These are phyloP conservation scores for Epizoanthus fatuus DNA, from an alignment of 92 coral and sea anemone genomes.

Conservation along the genomic window DNA sequence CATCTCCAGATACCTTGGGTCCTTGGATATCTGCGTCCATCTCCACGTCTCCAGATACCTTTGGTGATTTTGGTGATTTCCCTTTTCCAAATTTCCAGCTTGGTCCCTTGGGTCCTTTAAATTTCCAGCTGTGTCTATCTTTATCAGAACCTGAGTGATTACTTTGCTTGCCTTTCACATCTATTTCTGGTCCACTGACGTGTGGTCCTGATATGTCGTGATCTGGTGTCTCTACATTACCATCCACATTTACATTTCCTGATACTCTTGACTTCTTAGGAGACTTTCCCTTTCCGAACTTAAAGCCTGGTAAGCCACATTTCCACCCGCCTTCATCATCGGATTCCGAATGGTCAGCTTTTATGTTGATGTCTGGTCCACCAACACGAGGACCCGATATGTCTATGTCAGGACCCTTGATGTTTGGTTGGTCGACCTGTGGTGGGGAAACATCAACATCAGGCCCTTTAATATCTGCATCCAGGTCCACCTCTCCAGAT, in stretches of 20 bases:
- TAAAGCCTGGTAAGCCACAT: no score
- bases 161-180: not conserved
- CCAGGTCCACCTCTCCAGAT: not conserved
- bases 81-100: slow-evolving; percentile 13
- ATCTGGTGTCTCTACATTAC: not conserved
- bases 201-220: not conserved
- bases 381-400: not conserved
- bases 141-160: not conserved
- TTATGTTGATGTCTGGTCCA: no score
- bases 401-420: not conserved
- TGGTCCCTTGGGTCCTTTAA: slow-evolving; percentile 2
- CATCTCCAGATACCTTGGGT: not conserved
- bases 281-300: no score
- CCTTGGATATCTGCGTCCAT: not conserved
- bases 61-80: not conserved
- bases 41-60: not conserved
- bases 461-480: not conserved
- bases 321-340: no score
- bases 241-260: no score
- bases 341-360: no score
- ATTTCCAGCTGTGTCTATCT: not conserved
- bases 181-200: not conserved
- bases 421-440: not conserved
- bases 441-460: not conserved
- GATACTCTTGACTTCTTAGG: no score